These are phyloP conservation scores for Boloria selene DNA, from an alignment of 2,888 invertebrate genomes.

Conservation along the genomic window DNA sequence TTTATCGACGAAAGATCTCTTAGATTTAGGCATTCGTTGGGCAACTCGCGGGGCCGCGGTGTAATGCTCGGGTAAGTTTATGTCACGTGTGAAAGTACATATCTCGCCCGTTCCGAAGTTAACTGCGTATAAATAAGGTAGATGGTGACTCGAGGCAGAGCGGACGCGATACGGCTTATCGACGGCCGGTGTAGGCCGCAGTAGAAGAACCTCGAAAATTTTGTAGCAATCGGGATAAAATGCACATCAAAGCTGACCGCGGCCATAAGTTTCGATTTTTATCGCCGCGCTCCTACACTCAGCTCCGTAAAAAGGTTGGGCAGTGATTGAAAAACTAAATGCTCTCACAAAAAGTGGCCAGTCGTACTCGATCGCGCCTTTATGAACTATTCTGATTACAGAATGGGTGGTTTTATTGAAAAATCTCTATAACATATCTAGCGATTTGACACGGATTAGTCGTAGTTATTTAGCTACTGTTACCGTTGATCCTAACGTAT, in stretches of 20 bases:
- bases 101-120: conserved; percentile 26
- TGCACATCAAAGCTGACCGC: conserved; percentile 70
- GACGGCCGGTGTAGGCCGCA: conserved; percentile 11
- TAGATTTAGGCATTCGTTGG: conserved; percentile 12
- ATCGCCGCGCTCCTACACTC: conserved; percentile 63
- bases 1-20: conserved; percentile 22
- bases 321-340: conserved; percentile 73
- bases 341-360: conserved; percentile 63
- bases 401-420: conserved; percentile 70
- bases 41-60: conserved; percentile 18
- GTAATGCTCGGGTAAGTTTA: conserved; percentile 27
- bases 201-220: conserved; percentile 45
- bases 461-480: conserved; percentile 71
- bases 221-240: conserved; percentile 62
- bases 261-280: conserved; percentile 75
- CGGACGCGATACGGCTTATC: conserved; percentile 14
- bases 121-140: conserved; percentile 36
- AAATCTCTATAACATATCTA: conserved; percentile 56
- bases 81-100: conserved; percentile 35
- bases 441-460: conserved; percentile 76
- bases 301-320: conserved; percentile 67
- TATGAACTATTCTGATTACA: conserved; percentile 49
- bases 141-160: conserved; percentile 17
- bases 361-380: conserved; percentile 21
- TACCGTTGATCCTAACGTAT: conserved; percentile 73